Conservation (phyloP, 2,888 invertebrate genomes). For the Petrolisthes cinctipes region DNA sequence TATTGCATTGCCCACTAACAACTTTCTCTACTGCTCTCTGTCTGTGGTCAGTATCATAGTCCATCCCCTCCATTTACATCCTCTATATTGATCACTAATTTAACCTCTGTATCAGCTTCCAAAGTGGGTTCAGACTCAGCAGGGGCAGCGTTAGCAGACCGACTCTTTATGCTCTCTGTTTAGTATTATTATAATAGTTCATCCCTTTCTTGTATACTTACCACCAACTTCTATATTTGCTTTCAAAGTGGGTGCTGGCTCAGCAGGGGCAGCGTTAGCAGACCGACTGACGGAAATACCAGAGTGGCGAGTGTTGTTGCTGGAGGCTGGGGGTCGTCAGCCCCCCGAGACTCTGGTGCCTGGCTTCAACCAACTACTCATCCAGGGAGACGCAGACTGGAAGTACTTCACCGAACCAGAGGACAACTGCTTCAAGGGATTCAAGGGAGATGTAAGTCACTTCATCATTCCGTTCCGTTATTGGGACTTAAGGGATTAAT, state of each 20-base stretch:
- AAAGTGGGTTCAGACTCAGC: no score
- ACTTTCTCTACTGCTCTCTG: no score
- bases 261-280: slow-evolving; percentile 40
- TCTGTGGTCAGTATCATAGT: no score
- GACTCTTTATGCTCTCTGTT: not conserved
- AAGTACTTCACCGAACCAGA: slow-evolving; percentile 35
- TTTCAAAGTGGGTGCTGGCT: slow-evolving; percentile 38
- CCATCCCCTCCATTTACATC: no score
- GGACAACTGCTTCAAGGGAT: slow-evolving; percentile 23
- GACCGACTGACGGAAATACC: slow-evolving; percentile 37
- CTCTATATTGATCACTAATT: no score
- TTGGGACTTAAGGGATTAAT: no score
- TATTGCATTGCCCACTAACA: no score
- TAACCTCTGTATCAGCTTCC: no score
- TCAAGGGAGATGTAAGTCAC: slow-evolving; percentile 36
- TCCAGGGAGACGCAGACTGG: slow-evolving; percentile 39
- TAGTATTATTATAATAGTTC: not conserved
- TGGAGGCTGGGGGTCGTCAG: slow-evolving; percentile 49
- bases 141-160: not conserved
- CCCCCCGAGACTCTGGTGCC: slow-evolving; percentile 41
- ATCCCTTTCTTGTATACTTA: not conserved
- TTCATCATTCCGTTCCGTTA: not conserved
- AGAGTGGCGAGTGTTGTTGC: slow-evolving; percentile 32
- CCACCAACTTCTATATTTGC: not conserved
- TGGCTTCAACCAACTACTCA: slow-evolving; percentile 27